phyloP scores from a whole-genome alignment of 2,888 invertebrate species.

The Mythimna albipuncta region DNA sequence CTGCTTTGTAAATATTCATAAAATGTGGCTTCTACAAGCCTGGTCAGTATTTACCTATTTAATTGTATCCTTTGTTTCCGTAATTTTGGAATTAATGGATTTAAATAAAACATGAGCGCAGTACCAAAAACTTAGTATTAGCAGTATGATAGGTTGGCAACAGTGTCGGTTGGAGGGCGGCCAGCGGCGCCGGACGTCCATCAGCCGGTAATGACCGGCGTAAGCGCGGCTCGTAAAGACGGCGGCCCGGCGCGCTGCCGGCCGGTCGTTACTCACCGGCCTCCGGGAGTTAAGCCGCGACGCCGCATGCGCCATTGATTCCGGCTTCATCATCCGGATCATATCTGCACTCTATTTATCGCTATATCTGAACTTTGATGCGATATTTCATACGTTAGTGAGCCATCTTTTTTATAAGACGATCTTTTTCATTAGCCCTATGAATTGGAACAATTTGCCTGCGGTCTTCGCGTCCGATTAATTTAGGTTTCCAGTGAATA shows the following conservation, averaged over 20 bases:
- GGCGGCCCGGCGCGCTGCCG: conserved; percentile 23
- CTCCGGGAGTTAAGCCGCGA: conserved; percentile 46
- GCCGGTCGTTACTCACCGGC: conserved; percentile 48
- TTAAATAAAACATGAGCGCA: conserved; percentile 3
- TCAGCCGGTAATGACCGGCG: conserved; percentile 64
- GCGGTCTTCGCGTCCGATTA: too few relatives aligned
- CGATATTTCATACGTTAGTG: conserved; percentile 7
- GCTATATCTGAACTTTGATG: conserved; percentile 11
- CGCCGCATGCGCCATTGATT: conserved; percentile 49
- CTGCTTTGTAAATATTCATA: background rate
- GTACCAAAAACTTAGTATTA: conserved; percentile 40
- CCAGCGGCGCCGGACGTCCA: conserved; percentile 61
- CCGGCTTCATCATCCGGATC: conserved; percentile 46
- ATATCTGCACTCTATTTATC: conserved; percentile 45
- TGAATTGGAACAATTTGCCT: background rate
- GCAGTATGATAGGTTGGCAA: conserved; percentile 53
- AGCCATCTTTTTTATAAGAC: background rate
- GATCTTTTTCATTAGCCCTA: background rate
- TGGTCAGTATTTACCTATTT: background rate
- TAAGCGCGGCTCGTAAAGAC: conserved; percentile 63
- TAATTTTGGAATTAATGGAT: too few relatives aligned
- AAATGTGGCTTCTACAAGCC: background rate
- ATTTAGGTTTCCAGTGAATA: too few relatives aligned
- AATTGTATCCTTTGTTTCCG: background rate
- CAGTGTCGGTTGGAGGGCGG: conserved; percentile 52